A percentile compares a stretch with the other conserved stretches of the same genome.
phyloP scores from a whole-genome alignment of 2,113 vertebrate genomes.

The Tapirus terrestris region DNA sequence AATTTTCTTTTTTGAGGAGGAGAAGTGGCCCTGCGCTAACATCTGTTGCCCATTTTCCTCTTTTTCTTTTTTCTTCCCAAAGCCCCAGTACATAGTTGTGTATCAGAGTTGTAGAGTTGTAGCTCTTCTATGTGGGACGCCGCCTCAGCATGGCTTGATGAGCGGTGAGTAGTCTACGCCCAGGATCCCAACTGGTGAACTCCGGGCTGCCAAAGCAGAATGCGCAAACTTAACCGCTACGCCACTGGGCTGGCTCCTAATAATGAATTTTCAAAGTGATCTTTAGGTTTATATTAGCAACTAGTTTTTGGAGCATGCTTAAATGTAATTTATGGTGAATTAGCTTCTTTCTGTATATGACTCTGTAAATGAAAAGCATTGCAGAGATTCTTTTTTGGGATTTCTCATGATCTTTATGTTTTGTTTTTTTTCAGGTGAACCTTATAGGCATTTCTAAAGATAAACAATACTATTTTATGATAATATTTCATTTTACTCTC shows the following conservation, averaged over 20 bases:
- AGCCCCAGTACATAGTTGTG: too few species aligned
- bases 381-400: background rate
- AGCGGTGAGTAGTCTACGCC: too few species aligned
- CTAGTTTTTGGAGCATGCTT: background rate
- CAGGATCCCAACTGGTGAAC: too few species aligned
- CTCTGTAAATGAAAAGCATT: background rate
- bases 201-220: too few species aligned
- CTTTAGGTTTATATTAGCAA: background rate
- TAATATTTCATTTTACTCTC: background rate
- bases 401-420: background rate
- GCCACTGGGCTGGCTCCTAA: background rate
- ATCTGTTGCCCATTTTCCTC: too few species aligned
- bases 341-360: background rate
- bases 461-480: background rate
- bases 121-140: too few species aligned
- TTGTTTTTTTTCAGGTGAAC: background rate
- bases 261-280: conserved; percentile 7
- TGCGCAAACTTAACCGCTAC: too few species aligned
- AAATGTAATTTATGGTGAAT: conserved; percentile 3
- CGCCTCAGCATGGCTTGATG: too few species aligned
- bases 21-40: too few species aligned
- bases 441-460: conserved; percentile 1
- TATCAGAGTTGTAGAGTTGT: too few species aligned
- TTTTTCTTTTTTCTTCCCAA: too few species aligned
- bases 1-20: background rate